Percentiles rank a stretch among this genome's conserved stretches.
These are phyloP conservation scores for Rosalia funebris DNA, from an alignment of 2,888 invertebrate species.

Conservation along the genomic window DNA sequence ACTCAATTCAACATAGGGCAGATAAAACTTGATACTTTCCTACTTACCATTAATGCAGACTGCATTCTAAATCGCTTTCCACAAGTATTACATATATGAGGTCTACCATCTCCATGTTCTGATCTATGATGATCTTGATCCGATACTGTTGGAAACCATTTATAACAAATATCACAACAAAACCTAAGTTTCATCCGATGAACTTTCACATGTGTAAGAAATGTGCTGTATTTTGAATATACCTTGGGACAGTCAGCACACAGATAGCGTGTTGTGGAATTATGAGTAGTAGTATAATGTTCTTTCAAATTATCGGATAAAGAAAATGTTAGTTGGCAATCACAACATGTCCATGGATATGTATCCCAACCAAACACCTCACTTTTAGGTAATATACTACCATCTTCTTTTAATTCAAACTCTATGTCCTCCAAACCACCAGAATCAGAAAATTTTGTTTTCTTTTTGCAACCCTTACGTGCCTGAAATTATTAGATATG, in stretches of 20 bases:
- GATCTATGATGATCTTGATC: constrained; percentile 62
- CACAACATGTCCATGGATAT: constrained; percentile 68
- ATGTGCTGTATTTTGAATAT: constrained; percentile 71
- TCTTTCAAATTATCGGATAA: constrained; percentile 67
- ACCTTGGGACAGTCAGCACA: constrained; percentile 76
- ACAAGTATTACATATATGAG: constrained; percentile 67
- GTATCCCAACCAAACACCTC: constrained; percentile 61
- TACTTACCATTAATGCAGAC: constrained; percentile 64
- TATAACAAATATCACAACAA: constrained; percentile 67
- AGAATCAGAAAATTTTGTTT: constrained; percentile 28
- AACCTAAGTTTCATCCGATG: constrained; percentile 72
- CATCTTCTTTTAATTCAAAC: constrained; percentile 58
- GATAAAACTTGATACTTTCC: too few species aligned
- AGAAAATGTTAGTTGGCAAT: constrained; percentile 64
- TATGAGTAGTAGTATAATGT: constrained; percentile 72
- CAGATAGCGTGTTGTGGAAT: constrained; percentile 71
- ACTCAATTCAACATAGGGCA: too few species aligned
- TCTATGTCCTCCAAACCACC: constrained; percentile 46
- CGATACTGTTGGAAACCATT: constrained; percentile 66
- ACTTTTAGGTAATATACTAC: constrained; percentile 54
- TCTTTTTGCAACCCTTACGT: constrained; percentile 37
- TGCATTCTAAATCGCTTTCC: constrained; percentile 69
- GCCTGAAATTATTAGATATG: constrained; percentile 24
- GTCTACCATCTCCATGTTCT: constrained; percentile 67
- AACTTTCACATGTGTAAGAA: constrained; percentile 71